Evolutionary conservation across 2,888 invertebrate species (phyloP).

Genomic region (Tipula helvola): DNA sequence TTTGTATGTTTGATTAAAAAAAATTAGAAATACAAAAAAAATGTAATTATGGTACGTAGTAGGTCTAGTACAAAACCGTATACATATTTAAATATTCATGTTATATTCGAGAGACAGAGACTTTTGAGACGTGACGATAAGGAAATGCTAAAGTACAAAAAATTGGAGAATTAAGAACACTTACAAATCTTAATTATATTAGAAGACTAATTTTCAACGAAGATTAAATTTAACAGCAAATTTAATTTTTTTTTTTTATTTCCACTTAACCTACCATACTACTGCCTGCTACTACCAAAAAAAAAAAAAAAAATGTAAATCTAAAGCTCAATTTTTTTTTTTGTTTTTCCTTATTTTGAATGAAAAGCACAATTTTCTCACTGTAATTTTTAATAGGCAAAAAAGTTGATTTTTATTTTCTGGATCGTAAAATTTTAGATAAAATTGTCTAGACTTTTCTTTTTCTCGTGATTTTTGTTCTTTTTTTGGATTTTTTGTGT

Average conservation of each 20-base stretch:
- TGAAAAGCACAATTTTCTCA: conserved; percentile 4
- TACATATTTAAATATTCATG: not conserved
- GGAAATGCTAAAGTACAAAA: not conserved
- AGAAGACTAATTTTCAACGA: not conserved
- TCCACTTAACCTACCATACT: not conserved
- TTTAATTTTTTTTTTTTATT: not conserved
- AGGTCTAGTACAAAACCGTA: not conserved
- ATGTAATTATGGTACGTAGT: not conserved
- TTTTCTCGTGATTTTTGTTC: not conserved
- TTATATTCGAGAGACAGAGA: too few relatives aligned
- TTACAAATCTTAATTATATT: not conserved
- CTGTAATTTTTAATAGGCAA: not conserved
- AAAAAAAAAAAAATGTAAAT: not conserved
- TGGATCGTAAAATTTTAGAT: conserved; percentile 4
- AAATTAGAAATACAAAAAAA: not conserved
- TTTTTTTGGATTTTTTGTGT: not conserved
- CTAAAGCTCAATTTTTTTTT: not conserved
- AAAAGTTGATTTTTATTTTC: not conserved
- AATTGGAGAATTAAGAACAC: not conserved
- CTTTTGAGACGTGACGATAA: not conserved
- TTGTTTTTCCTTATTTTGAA: not conserved
- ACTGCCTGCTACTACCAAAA: not conserved
- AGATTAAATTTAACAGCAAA: not conserved
- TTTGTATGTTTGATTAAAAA: not conserved
- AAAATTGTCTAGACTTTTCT: not conserved